phyloP scores from a whole-genome alignment of 2,797 vertebrate genomes.

The Melopsittacus undulatus region DNA sequence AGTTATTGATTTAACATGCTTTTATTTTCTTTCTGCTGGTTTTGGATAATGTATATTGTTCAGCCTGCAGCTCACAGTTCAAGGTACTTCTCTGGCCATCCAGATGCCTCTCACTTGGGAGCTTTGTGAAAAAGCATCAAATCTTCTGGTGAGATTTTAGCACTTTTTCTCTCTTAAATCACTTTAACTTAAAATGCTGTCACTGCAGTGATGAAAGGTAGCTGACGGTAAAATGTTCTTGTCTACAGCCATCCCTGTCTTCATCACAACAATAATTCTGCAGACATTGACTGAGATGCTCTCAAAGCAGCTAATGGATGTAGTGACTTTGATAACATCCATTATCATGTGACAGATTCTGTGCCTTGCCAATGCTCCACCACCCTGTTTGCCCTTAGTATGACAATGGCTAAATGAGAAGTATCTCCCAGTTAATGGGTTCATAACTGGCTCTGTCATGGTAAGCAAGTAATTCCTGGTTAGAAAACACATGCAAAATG shows the following conservation, averaged over 20 bases:
- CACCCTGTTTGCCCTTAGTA: not conserved
- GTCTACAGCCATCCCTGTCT: not conserved
- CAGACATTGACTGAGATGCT: not conserved
- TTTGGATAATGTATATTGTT: constrained; percentile 5
- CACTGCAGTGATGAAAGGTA: constrained; percentile 24
- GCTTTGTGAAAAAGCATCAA: not conserved
- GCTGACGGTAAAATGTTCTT: constrained; percentile 33
- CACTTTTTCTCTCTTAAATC: constrained; percentile 29
- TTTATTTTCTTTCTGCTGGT: constrained; percentile 34
- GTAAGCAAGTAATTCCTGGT: not conserved
- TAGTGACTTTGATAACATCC: not conserved
- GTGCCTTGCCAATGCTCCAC: not conserved
- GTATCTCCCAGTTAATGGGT: not conserved
- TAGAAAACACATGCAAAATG: not conserved
- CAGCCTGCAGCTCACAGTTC: constrained; percentile 23
- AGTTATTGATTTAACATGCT: constrained; percentile 42
- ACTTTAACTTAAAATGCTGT: constrained; percentile 21
- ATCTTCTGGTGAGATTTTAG: not conserved
- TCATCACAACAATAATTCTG: constrained; percentile 27
- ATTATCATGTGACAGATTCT: not conserved
- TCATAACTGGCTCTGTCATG: not conserved
- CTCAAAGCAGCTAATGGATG: constrained; percentile 34
- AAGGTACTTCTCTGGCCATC: not conserved
- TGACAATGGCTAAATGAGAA: not conserved
- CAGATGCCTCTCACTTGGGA: not conserved